phyloP scores from a whole-genome alignment of 2,797 vertebrate genomes.

The Craterocephalus amniculus region DNA sequence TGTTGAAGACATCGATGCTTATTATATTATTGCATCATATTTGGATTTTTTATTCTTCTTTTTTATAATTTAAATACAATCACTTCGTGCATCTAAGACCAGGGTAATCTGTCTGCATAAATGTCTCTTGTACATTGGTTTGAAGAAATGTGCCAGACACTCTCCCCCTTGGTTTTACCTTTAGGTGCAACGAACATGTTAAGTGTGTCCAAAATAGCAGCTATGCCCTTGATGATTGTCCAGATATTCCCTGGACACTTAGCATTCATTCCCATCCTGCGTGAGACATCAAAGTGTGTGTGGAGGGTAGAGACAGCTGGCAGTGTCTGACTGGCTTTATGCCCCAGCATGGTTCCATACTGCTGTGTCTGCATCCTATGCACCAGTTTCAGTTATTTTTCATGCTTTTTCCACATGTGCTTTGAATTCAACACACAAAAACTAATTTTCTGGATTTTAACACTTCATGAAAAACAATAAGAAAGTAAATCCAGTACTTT shows the following conservation, averaged over 20 bases:
- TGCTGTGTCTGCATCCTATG: slow-evolving; percentile 65
- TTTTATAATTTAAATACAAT: slow-evolving; percentile 25
- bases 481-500: not conserved
- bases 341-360: slow-evolving; percentile 53
- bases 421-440: not conserved
- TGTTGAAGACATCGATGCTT: slow-evolving; percentile 44
- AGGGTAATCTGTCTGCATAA: slow-evolving; percentile 12
- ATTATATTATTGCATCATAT: slow-evolving; percentile 48
- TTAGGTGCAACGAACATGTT: slow-evolving; percentile 4
- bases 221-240: slow-evolving; percentile 42
- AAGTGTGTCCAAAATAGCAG: slow-evolving; percentile 41
- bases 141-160: not conserved
- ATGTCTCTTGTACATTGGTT: slow-evolving; percentile 3
- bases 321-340: slow-evolving; percentile 62
- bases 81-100: slow-evolving; percentile 5
- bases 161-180: not conserved
- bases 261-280: slow-evolving; percentile 68
- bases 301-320: slow-evolving; percentile 74
- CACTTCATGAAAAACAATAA: not conserved
- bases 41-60: slow-evolving; percentile 37
- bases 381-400: slow-evolving; percentile 36
- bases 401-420: not conserved
- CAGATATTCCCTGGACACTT: slow-evolving; percentile 66
- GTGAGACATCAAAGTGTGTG: slow-evolving; percentile 74
- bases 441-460: not conserved